Evolutionary conservation across 2,888 invertebrate species (phyloP).

Genomic region (Heliconius charithonia): DNA sequence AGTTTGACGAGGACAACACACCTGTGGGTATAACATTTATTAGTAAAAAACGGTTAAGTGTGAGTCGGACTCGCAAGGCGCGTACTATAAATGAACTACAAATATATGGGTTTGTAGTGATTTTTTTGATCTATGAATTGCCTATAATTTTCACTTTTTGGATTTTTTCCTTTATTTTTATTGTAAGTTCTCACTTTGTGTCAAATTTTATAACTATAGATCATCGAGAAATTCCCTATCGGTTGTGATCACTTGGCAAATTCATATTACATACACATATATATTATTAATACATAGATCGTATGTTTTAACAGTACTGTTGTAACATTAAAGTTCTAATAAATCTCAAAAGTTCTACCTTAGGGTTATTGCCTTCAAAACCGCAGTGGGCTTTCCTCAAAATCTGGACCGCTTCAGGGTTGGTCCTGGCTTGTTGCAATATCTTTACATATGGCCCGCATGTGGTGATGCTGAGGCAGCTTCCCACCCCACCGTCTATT

Average conservation of each 20-base stretch:
- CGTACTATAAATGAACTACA: neutral
- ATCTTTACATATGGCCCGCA: constrained; percentile 80
- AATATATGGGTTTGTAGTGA: neutral
- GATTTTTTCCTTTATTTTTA: too few relatives aligned
- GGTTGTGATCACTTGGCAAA: too few relatives aligned
- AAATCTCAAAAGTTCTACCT: constrained; percentile 71
- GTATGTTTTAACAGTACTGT: too few relatives aligned
- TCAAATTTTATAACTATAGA: too few relatives aligned
- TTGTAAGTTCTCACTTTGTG: too few relatives aligned
- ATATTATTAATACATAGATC: too few relatives aligned
- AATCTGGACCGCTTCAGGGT: constrained; percentile 73
- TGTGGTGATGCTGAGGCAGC: constrained; percentile 79
- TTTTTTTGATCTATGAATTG: too few relatives aligned
- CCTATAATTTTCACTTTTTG: too few relatives aligned
- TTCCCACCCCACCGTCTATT: constrained; percentile 76
- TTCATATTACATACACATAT: too few relatives aligned
- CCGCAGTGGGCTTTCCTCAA: constrained; percentile 88
- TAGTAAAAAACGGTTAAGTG: too few relatives aligned
- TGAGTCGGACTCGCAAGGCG: too few relatives aligned
- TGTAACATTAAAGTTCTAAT: neutral
- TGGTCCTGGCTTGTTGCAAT: constrained; percentile 64
- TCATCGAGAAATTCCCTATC: too few relatives aligned
- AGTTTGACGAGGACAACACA: constrained; percentile 67
- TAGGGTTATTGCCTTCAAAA: constrained; percentile 85
- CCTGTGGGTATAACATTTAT: constrained; percentile 53